Percentiles rank a stretch among this genome's conserved stretches.
phyloP scores from a whole-genome alignment of 2,113 vertebrate genomes.

The Pelecanoides urinatrix region DNA sequence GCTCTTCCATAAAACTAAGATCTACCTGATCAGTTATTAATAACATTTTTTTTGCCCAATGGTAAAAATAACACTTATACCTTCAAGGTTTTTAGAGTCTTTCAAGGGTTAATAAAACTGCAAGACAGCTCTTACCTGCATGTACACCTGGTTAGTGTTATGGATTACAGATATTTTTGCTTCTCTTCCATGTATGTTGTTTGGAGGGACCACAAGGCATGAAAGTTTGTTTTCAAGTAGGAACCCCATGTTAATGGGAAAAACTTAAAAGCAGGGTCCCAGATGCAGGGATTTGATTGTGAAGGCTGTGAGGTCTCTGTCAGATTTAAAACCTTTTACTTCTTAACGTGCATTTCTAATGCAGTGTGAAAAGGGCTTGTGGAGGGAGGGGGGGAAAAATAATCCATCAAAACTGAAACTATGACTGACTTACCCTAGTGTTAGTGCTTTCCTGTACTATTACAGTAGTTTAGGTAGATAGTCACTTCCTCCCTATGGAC shows the following conservation, averaged over 20 bases:
- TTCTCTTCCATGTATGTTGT: accelerated
- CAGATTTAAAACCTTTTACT: not conserved
- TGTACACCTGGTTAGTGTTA: not conserved
- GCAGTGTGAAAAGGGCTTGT: not conserved
- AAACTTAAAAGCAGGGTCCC: not conserved
- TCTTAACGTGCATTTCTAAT: not conserved
- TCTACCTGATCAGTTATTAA: not conserved
- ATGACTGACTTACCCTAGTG: not conserved
- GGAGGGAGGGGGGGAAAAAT: not conserved
- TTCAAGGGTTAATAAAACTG: not conserved
- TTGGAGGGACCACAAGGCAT: not conserved
- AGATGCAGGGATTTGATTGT: not conserved
- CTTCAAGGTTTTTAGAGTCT: not conserved
- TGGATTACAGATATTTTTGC: not conserved
- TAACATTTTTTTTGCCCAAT: not conserved
- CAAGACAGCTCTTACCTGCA: not conserved
- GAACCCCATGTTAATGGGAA: not conserved
- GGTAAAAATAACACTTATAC: not conserved
- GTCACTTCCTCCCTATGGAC: conserved; percentile 19
- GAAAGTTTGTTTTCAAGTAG: not conserved
- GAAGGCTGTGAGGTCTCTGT: not conserved
- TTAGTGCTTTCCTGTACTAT: not conserved
- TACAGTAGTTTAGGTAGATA: not conserved
- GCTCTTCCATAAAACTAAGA: not conserved
- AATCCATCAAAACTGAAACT: not conserved